Evolutionary conservation across 2,797 vertebrate genomes (phyloP), one percentile per base, ranked within the genome.

Genomic region (Tenualosa thibaudeaui): DNA sequence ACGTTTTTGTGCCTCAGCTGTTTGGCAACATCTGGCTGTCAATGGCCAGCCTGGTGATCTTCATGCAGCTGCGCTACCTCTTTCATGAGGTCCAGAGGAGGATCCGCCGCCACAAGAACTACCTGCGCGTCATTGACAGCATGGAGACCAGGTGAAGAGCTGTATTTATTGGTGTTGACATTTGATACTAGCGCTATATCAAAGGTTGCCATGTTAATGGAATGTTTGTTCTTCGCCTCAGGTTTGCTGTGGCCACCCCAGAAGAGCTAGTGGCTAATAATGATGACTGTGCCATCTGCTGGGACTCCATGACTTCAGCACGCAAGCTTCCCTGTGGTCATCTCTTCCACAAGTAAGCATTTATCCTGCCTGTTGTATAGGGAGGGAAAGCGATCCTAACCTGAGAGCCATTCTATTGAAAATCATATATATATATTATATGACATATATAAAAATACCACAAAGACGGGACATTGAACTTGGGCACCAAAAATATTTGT

Each of bases 21-120:
- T 99, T 99, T 90, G 97, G 98, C 82, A 99, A 98, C 91, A 98
- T 98, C 91, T 99, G 97, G 97, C 53, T 99, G 84, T 99, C 98
- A 0, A 98, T 99, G 98, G 97, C 98, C 0, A 98, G 97, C 92
- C 89, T 99, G 89, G 97, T 99, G 89, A 98, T 98, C 88, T 98
- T 99, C 86, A 98, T 97, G 97, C 97, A 98, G 92, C 94, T 99
- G 83, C 96, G 97, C 10, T 98, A 98, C 91, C 96, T 98, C 56
- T 98, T 98, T 86, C 97, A 98, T 0, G 98, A 99, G 91, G 97
- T 99, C 0, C 98, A 99, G 82, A 96, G 97, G 0, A 94, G 97
- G 0, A 93, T 99, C 71, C 96, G 96, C 46, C 93, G 97, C 43
- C 97, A 98, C 91, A 99, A 99, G 93, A 99, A 98, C 92, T 98